These are phyloP conservation scores for Polylopha cassiicola DNA, from an alignment of 2,888 invertebrate species.

Conservation along the genomic window DNA sequence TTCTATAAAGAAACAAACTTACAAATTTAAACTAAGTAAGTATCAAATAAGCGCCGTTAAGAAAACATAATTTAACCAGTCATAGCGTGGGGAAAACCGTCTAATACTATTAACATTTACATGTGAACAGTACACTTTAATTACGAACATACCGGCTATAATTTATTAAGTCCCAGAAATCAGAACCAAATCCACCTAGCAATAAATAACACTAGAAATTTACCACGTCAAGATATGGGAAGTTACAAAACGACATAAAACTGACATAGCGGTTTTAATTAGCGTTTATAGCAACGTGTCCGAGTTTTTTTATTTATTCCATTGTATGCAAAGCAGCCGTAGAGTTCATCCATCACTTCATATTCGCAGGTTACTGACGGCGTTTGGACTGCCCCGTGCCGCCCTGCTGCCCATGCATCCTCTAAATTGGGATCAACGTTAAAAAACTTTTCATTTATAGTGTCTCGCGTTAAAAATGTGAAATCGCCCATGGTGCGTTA, in stretches of 20 bases:
- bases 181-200: conserved; percentile 23
- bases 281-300: conserved; percentile 64
- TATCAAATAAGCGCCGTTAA: conserved; percentile 1
- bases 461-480: conserved; percentile 21
- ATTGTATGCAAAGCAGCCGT: conserved; percentile 70
- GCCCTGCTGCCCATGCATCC: conserved; percentile 46
- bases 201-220: conserved; percentile 49
- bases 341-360: conserved; percentile 71
- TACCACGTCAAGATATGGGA: conserved; percentile 49
- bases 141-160: conserved; percentile 12
- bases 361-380: conserved; percentile 62
- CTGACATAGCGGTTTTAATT: conserved; percentile 66
- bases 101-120: conserved; percentile 17
- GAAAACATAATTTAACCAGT: too few species aligned
- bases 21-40: too few species aligned
- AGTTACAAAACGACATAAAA: conserved; percentile 57
- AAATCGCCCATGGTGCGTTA: too few species aligned
- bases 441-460: conserved; percentile 35
- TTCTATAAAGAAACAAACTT: too few species aligned
- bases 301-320: conserved; percentile 57
- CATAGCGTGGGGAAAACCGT: conserved; percentile 13
- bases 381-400: conserved; percentile 45
- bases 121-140: conserved; percentile 21
- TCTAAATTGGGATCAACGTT: conserved; percentile 47
- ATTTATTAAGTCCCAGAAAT: conserved; percentile 16